Base-by-base conservation (phyloP, 2,888 invertebrate species). In the Metopia argyrocephala region DNA sequence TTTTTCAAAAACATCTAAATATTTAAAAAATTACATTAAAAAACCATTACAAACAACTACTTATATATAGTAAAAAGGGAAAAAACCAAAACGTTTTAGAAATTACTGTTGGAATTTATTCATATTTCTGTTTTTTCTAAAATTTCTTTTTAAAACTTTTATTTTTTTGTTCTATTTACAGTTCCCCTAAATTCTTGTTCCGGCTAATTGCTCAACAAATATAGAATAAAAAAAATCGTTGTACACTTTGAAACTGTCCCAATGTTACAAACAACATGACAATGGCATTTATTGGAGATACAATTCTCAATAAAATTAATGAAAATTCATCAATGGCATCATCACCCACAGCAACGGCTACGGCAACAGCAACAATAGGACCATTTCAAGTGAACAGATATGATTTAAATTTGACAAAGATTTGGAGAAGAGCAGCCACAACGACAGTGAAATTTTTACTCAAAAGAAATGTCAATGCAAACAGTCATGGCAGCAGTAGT, bases 191-290 rank as follows among this genome's bases (percentile, higher is more conserved):
- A 48, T 50, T 70, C 21, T 7, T 21, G 15, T 50, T 38, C 15
- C 4, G 3, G 12, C 38, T 12, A 38, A 12, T 38, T 15, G 15
- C 15, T 38, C 38, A 12, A 38, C 12, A 15, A 12, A 38, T 38
- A n/a, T 27, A 12, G 56, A 48, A 9, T 23, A 54, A 45, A 45
- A 50, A 64, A 59, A 54, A 2, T 31, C 18, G 12, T 18, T 25
- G 46, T 12, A 27, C 45, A 25, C 52, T 65, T 59, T 15, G 48
- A 38, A 64, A 20, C 66, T 54, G 25, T 46, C 31, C 76, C 66
- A 76, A 79, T 79, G 73, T 69, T 69, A 7, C 38, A n/a, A 28
- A 59, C 48, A 59, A 69, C 59, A 73, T 82, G 82, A 82, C 76
- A 70, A 82, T 76, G 76, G 38, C 74, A 46, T 74, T 76, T 23